phyloP scores from a whole-genome alignment of 1,140 invertebrate species.

The Lepidurus couesii region DNA sequence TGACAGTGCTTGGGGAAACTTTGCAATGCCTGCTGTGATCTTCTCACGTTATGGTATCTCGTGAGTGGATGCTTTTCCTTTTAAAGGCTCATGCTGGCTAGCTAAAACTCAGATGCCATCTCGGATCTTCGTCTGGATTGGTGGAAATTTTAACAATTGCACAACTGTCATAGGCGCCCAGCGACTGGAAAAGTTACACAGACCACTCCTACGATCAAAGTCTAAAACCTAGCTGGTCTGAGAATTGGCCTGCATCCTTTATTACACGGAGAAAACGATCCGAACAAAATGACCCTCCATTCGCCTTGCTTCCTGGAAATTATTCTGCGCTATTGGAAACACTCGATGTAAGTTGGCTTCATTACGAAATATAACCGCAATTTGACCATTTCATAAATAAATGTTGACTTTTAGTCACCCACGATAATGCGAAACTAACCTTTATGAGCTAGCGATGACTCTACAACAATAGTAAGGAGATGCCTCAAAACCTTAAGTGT shows the following conservation, averaged over 20 bases:
- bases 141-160: background rate
- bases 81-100: conserved; percentile 5
- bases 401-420: no score
- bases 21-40: no score
- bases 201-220: conserved; percentile 17
- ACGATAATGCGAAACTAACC: no score
- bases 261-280: conserved; percentile 12
- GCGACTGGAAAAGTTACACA: background rate
- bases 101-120: background rate
- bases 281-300: background rate
- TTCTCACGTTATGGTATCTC: no score
- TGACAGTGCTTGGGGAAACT: no score
- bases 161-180: background rate
- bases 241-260: background rate
- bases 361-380: no score
- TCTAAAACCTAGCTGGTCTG: background rate
- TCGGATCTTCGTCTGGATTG: background rate
- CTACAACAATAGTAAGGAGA: no score
- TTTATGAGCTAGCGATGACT: no score
- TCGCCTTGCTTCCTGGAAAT: background rate
- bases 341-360: no score
- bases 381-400: no score
- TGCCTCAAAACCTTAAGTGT: no score
- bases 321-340: background rate
- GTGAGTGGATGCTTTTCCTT: background rate